Percentiles rank a stretch among this genome's conserved stretches.
These are phyloP conservation scores for Drosophila koepferae DNA, from an alignment of 2,888 invertebrate species.

Conservation along the genomic window DNA sequence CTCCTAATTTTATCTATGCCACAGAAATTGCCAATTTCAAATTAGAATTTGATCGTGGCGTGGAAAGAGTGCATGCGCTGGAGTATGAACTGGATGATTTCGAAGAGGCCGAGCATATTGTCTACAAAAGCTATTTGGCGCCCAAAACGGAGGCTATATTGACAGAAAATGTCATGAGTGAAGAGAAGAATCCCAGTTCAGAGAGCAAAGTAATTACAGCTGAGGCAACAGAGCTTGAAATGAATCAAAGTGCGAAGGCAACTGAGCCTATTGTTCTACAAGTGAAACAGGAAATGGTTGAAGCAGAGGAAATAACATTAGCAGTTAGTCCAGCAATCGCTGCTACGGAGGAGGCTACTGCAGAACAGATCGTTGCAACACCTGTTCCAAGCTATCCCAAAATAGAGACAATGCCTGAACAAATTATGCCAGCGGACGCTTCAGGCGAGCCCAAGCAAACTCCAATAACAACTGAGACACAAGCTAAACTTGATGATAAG, in stretches of 20 bases:
- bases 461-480: background rate
- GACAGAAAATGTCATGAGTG: background rate
- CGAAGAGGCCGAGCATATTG: constrained; percentile 56
- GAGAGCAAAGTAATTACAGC: background rate
- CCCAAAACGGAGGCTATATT: constrained; percentile 34
- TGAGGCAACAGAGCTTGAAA: background rate
- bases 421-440: background rate
- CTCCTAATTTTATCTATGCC: constrained; percentile 69
- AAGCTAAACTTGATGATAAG: constrained; percentile 34
- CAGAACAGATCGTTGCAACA: too few species aligned
- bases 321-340: background rate
- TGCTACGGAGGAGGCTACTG: too few species aligned
- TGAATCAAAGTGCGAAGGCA: background rate
- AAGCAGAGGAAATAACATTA: too few species aligned
- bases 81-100: constrained; percentile 63
- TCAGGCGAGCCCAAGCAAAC: background rate
- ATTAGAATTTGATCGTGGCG: constrained; percentile 67
- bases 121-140: constrained; percentile 72
- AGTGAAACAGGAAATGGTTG: background rate
- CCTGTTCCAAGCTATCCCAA: too few species aligned
- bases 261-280: background rate
- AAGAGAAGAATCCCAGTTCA: background rate
- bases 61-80: constrained; percentile 57
- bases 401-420: too few species aligned
- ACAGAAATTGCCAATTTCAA: constrained; percentile 78